Base-by-base conservation (phyloP, 92 coral and sea anemone genomes). In the Phenganax subtilis region DNA sequence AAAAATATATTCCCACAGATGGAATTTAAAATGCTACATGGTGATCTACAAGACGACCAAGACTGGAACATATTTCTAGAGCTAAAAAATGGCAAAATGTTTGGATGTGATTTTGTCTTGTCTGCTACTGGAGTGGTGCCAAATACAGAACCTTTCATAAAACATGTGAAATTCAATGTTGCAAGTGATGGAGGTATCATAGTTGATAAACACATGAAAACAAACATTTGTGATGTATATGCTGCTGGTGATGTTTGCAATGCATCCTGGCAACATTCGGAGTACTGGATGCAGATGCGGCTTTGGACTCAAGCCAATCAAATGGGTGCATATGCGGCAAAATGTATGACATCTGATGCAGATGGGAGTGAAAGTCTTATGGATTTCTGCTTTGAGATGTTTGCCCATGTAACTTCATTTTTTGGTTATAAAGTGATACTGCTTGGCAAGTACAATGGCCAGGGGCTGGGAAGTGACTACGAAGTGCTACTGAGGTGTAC, bases 161-260 rank as follows among this genome's bases (percentile, higher is more conserved):
- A 82, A 55, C 82, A 72, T 78, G 92, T 90, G 25, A 59, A 81
- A 60, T 85, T 91, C 66, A 84, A 87, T 8, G 16, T 91, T 65
- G 97, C 92, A 30, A 86, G 85, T 8, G 98, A 93, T 75, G 97
- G 98, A 15, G 98, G 98, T 11, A 64, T 93, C 29, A 84, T 85
- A 73, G 98, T 93, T 15, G 88, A 93, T 72, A 75, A 82, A 53
- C 87, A 88, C 75, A 90, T 93, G 93, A 89, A 84, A 53, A 90
- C 97, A 12, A 90, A 87, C 69, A 66, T 93, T 69, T 81, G 65
- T 16, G 94, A 93, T 75, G 97, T 93, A 28, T 93, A 91, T 80
- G 93, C 92, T 29, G 98, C 98, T 0, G 98, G 98, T 8, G 98
- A 94, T 86, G 96, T 90, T 29, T 94, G 98, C 85, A 91, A 84